Evolutionary conservation across 2,888 invertebrate genomes (phyloP).

Genomic region (Drosophila histrio): DNA sequence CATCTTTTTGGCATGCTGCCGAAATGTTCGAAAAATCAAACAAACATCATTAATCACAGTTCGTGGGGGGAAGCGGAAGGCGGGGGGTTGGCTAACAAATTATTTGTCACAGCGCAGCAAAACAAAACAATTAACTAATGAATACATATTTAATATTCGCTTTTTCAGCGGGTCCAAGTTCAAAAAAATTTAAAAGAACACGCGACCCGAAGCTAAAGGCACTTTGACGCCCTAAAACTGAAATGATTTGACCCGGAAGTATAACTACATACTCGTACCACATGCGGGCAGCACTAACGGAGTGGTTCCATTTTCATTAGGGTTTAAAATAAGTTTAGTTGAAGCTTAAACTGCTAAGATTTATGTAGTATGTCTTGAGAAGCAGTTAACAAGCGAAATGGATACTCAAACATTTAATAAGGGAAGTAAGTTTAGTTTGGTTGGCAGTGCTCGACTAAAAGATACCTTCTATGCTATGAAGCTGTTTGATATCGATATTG

Average conservation of each 20-base stretch:
- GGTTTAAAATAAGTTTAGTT: slow-evolving; percentile 9
- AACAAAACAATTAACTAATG: slow-evolving; percentile 71
- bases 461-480: too few species aligned
- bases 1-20: slow-evolving; percentile 48
- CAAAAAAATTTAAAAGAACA: slow-evolving; percentile 9
- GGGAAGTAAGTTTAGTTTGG: not conserved
- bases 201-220: slow-evolving; percentile 29
- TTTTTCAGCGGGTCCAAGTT: slow-evolving; percentile 11
- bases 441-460: not conserved
- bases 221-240: slow-evolving; percentile 29
- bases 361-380: slow-evolving; percentile 17
- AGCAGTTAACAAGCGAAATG: not conserved
- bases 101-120: slow-evolving; percentile 65
- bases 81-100: slow-evolving; percentile 29
- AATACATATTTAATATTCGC: slow-evolving; percentile 38
- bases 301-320: slow-evolving; percentile 30
- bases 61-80: not conserved
- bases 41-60: slow-evolving; percentile 69
- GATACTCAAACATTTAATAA: not conserved
- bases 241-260: slow-evolving; percentile 55
- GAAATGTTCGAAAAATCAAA: slow-evolving; percentile 59
- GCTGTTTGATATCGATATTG: too few species aligned
- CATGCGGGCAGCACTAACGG: not conserved
- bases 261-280: not conserved
- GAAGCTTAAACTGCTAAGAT: slow-evolving; percentile 18